phyloP scores from a whole-genome alignment of 2,797 vertebrate genomes.

The Rhadinocentrus ornatus region DNA sequence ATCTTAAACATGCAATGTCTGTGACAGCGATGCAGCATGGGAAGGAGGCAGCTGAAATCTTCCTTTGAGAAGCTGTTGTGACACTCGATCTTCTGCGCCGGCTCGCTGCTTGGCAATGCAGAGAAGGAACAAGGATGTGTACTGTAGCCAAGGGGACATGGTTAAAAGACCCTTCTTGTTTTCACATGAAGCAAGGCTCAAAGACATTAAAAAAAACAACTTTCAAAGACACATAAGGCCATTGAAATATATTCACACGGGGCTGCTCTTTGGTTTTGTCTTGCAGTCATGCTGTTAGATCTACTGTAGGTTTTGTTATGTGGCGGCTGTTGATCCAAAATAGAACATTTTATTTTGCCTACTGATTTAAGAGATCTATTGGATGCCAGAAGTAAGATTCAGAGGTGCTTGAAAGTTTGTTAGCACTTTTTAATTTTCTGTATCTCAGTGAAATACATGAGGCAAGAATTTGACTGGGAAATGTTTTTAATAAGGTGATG shows the following conservation, averaged over 20 bases:
- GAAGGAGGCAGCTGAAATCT: slow-evolving; percentile 45
- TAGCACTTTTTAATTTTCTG: background rate
- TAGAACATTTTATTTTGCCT: slow-evolving; percentile 27
- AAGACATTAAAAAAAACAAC: slow-evolving; percentile 29
- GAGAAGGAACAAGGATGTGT: slow-evolving; percentile 29
- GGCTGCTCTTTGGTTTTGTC: slow-evolving; percentile 48
- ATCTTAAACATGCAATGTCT: slow-evolving; percentile 62
- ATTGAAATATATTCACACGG: slow-evolving; percentile 53
- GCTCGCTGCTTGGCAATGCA: slow-evolving; percentile 40
- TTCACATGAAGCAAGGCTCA: slow-evolving; percentile 48
- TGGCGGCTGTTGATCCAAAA: slow-evolving; percentile 32
- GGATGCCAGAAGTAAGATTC: slow-evolving; percentile 1
- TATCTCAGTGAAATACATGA: too few relatives aligned
- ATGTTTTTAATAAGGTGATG: background rate
- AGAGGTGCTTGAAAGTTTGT: background rate
- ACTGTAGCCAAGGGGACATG: slow-evolving; percentile 43
- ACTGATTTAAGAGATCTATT: slow-evolving; percentile 27
- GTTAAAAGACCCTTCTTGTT: slow-evolving; percentile 48
- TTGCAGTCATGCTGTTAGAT: slow-evolving; percentile 23
- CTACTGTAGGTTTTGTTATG: slow-evolving; percentile 45
- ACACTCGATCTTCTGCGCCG: slow-evolving; percentile 49
- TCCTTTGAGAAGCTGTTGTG: slow-evolving; percentile 49
- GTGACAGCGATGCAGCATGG: slow-evolving; percentile 49
- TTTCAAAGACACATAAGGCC: slow-evolving; percentile 55
- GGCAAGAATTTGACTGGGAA: too few relatives aligned